phyloP scores from a whole-genome alignment of 1,140 invertebrate species.

The Camponotus floridanus region DNA sequence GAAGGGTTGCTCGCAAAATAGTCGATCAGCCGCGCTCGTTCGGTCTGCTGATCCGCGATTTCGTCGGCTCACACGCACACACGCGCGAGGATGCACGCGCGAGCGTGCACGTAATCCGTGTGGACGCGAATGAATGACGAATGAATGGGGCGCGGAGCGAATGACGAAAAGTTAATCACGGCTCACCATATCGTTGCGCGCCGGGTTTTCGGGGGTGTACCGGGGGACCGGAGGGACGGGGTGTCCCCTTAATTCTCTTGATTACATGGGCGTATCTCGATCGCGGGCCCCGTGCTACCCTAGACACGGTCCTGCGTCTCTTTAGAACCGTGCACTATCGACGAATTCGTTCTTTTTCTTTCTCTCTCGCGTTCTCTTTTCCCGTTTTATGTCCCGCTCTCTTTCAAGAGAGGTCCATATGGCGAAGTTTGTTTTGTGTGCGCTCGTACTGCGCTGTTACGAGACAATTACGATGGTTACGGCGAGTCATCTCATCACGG shows the following conservation, averaged over 20 bases:
- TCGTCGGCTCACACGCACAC: constrained; percentile 60
- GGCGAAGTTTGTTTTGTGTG: constrained; percentile 79
- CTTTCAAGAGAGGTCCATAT: constrained; percentile 73
- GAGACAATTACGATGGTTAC: constrained; percentile 81
- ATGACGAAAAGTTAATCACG: constrained; percentile 87
- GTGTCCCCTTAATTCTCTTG: constrained; percentile 82
- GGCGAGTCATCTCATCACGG: constrained; percentile 67
- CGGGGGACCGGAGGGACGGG: constrained; percentile 54
- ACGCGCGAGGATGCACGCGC: constrained; percentile 56
- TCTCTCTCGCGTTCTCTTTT: constrained; percentile 39
- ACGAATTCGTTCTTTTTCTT: constrained; percentile 44
- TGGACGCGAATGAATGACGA: constrained; percentile 86
- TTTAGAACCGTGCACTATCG: constrained; percentile 44
- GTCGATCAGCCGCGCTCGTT: constrained; percentile 60
- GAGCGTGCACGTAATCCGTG: constrained; percentile 81
- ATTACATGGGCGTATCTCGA: constrained; percentile 85
- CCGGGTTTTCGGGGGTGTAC: constrained; percentile 81
- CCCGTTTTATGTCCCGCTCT: constrained; percentile 41
- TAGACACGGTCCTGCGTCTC: constrained; percentile 54
- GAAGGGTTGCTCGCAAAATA: constrained; percentile 20
- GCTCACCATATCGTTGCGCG: constrained; percentile 83
- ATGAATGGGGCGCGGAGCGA: constrained; percentile 84
- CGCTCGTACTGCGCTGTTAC: constrained; percentile 73
- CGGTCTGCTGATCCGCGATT: constrained; percentile 70
- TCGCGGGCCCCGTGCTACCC: constrained; percentile 70